These are phyloP conservation scores for Acanthosepion esculentum DNA, from an alignment of 2,888 invertebrate species.

Conservation along the genomic window DNA sequence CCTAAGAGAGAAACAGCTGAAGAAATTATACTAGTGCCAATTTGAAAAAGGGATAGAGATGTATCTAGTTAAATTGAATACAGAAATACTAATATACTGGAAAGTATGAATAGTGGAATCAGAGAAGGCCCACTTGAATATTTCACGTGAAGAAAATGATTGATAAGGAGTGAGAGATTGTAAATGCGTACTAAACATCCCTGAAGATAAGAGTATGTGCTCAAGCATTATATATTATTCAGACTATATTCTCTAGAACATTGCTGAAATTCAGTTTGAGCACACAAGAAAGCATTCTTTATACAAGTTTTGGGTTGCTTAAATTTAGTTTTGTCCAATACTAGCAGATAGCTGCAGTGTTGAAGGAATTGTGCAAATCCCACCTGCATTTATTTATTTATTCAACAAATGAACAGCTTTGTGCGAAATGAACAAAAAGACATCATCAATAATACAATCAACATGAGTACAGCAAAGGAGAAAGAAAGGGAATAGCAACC, in stretches of 20 bases:
- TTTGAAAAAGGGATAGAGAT: background rate
- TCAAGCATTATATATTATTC: conserved; percentile 6
- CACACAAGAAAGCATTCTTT: background rate
- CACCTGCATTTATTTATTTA: conserved; percentile 33
- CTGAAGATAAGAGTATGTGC: background rate
- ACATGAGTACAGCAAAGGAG: background rate
- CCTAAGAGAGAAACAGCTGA: background rate
- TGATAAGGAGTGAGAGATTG: background rate
- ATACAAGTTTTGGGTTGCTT: background rate
- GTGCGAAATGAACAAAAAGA: background rate
- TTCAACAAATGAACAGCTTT: background rate
- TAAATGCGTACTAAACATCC: background rate
- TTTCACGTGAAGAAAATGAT: conserved; percentile 6
- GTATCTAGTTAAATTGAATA: background rate
- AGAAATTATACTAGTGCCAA: background rate
- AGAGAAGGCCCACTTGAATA: background rate
- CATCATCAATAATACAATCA: background rate
- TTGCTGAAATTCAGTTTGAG: background rate
- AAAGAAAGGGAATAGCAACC: background rate
- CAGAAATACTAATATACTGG: background rate
- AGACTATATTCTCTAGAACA: background rate
- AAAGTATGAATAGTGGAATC: background rate
- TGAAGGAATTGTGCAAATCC: background rate
- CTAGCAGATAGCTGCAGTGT: background rate
- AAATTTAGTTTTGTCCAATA: background rate